Percentiles rank a stretch among this genome's conserved stretches.
Conservation (phyloP, 2,797 vertebrate genomes). For the Craterocephalus amniculus region DNA sequence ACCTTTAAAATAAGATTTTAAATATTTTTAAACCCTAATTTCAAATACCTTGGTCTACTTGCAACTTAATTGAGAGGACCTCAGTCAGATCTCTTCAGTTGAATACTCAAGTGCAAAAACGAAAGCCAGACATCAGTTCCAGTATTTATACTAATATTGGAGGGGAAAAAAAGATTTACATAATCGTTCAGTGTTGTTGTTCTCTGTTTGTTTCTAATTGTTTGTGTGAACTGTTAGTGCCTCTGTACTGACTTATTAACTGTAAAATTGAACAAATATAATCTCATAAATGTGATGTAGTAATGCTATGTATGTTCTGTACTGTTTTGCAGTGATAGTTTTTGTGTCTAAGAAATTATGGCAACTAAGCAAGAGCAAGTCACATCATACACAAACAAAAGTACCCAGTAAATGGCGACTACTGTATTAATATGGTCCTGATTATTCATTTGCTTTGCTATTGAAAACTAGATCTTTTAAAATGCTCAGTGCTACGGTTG, state of each 20-base stretch:
- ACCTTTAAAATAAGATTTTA: conserved; percentile 5
- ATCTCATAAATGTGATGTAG: conserved; percentile 31
- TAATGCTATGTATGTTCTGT: neutral
- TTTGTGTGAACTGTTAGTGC: conserved; percentile 62
- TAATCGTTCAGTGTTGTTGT: conserved; percentile 25
- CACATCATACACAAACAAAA: too few relatives aligned
- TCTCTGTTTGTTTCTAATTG: conserved; percentile 31
- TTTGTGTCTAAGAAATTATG: neutral
- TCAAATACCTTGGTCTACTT: neutral
- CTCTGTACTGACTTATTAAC: conserved; percentile 49
- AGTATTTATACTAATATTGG: conserved; percentile 33
- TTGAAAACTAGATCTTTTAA: neutral
- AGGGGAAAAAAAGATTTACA: conserved; percentile 21
- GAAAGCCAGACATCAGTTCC: conserved; percentile 1
- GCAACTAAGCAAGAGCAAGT: too few relatives aligned
- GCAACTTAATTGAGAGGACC: neutral
- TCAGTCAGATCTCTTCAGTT: neutral
- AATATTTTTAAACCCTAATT: neutral
- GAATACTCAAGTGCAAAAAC: neutral
- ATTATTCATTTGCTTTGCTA: neutral
- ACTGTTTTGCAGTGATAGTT: neutral
- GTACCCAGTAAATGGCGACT: too few relatives aligned
- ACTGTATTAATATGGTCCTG: neutral
- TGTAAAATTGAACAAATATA: conserved; percentile 63
- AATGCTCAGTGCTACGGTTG: too few relatives aligned